Evolutionary conservation across 2,797 vertebrate genomes (phyloP), one percentile per base, ranked within the genome.

Genomic region (Cetoscarus ocellatus): DNA sequence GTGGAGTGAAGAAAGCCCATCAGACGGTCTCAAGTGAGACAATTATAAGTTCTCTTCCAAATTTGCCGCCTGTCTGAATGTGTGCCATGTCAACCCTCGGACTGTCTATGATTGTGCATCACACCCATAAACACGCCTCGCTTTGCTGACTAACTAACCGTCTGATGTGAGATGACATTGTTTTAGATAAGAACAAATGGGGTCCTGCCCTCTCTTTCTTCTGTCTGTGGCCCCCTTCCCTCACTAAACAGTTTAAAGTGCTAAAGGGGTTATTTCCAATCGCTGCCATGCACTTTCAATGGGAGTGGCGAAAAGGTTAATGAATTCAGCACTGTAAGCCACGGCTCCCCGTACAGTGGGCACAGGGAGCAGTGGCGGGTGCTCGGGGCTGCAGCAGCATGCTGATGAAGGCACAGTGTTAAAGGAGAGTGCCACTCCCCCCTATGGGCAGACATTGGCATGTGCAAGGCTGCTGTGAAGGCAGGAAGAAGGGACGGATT

Each of bases 221-320:
- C 51, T 38, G 53, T 55, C 80, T 61, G 7, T 67, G 56, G 79
- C 62, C 81, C 76, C 59, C 64, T 73, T 67, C 76, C 59, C 64
- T 73, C 68, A 63, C 86, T 80, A 84, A 90, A 87, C 83, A 79
- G 77, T 82, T 89, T 86, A 75, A 87, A 85, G 84, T 76, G 84
- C 77, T 83, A 56, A 51, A 65, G 76, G 77, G 75, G 77, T 86
- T 83, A 78, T 86, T 91, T 89, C 86, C 86, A 86, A 77, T 79
- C 14, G 80, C 79, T 67, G 77, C 86, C 69, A 40, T 79, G 75
- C 27, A 53, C 78, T 82, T 90, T 91, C 77, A 82, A 59, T 82
- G 85, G 86, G 90, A 91, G 86, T 77, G 86, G 86, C 78, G 73
- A 90, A 94, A 94, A 94, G 94, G 93, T 94, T 94, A 94, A 94